Evolutionary conservation across 2,888 invertebrate species (phyloP).

Genomic region (Melinaea marsaeus): DNA sequence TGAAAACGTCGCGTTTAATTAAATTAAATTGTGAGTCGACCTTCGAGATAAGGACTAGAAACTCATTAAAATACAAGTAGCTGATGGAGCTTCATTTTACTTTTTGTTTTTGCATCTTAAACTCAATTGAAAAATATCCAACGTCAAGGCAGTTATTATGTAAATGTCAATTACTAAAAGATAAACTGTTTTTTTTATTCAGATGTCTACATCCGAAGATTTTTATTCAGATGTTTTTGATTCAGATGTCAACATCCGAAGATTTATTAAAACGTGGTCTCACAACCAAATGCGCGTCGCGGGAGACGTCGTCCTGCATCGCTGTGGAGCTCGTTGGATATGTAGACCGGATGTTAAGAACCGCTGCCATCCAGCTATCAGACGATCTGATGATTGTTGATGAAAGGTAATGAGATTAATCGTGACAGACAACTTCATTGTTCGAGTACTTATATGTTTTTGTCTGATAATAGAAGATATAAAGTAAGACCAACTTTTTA

Average conservation of each 20-base stretch:
- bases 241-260: constrained; percentile 73
- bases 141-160: too few relatives aligned
- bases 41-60: too few relatives aligned
- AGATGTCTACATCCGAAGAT: not conserved
- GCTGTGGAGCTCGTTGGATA: constrained; percentile 89
- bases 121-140: too few relatives aligned
- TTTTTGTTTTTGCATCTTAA: not conserved
- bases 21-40: too few relatives aligned
- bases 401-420: constrained; percentile 69
- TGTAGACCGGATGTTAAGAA: constrained; percentile 88
- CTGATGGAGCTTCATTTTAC: not conserved
- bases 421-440: too few relatives aligned
- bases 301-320: constrained; percentile 88
- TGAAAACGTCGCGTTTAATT: too few relatives aligned
- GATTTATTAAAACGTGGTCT: constrained; percentile 85
- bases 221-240: constrained; percentile 23
- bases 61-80: not conserved
- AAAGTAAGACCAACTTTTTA: too few relatives aligned
- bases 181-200: too few relatives aligned
- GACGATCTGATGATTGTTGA: constrained; percentile 87
- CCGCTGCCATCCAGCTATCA: constrained; percentile 86
- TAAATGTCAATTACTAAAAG: too few relatives aligned
- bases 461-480: too few relatives aligned
- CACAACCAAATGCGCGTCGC: constrained; percentile 86
- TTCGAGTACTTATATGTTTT: too few relatives aligned